Base-by-base conservation (phyloP, 2,113 vertebrate genomes). In the Epinephelus cyanopodus region DNA sequence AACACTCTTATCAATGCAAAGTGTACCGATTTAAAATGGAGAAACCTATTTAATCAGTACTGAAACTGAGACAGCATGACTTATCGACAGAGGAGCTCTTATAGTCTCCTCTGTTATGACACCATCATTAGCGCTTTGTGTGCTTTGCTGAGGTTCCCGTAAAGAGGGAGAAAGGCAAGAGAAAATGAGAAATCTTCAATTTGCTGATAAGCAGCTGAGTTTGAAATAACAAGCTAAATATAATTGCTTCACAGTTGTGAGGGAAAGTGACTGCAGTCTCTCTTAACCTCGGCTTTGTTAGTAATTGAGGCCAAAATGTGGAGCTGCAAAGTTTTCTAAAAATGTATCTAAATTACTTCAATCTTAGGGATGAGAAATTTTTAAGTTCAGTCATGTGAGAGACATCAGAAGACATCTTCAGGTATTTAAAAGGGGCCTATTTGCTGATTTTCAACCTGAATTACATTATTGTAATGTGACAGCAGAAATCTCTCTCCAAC, bases 181-280 rank as follows among this genome's bases (percentile, higher is more conserved):
- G 78, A 66, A 79, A 79, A 85, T 68, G 52, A 85, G 48, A 85
- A 88, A 76, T 57, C 29, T 67, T 71, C 66, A 71, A 72, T 80
- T 80, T 83, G n/a, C 76, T 74, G 83, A 89, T 89, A 85, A 89
- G 76, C 70, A 29, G 83, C 29, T 7, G 27, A 77, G 63, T 77
- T 52, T 29, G 54, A 81, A 77, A 72, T 54, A n/a, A 83, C 79
- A 88, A 63, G 70, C 65, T 27, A 37, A 52, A 60, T 76, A 64
- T 75, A 89, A 89, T 82, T 82, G 75, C 74, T 72, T 69, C 37
- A 72, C 52, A 56, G 60, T 6, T 11, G 61, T n/a, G 25, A 66
- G 23, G 65, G 39, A 70, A 37, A 74, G 64, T 17, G 74, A 50
- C 68, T 25, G 45, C 42, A 17, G 60, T 33, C 69, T 72, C 61